Conservation (phyloP, 2,113 vertebrate species). For the Lepus americanus region DNA sequence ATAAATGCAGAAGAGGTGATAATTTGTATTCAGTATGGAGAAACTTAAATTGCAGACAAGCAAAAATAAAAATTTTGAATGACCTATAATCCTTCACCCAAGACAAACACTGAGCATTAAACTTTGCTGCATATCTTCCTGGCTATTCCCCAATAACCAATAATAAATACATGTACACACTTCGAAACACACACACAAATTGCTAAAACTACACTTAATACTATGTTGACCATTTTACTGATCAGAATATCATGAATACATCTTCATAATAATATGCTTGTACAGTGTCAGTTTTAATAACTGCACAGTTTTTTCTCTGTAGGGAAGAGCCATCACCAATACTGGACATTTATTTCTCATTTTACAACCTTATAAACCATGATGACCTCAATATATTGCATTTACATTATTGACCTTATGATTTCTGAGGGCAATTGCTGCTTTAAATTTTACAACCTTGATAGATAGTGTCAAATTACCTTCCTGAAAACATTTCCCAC, state of each 20-base stretch:
- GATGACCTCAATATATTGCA: neutral
- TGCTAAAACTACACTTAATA: neutral
- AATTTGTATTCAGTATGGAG: constrained; percentile 11
- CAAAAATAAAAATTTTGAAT: constrained; percentile 34
- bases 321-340: neutral
- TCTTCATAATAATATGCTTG: neutral
- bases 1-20: neutral
- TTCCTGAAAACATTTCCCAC: neutral
- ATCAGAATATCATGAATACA: neutral
- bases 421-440: neutral
- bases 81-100: neutral
- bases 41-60: constrained; percentile 3
- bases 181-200: constrained; percentile 1
- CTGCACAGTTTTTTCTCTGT: constrained; percentile 12
- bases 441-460: constrained; percentile 1
- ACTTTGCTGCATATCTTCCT: neutral
- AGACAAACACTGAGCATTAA: constrained; percentile 12
- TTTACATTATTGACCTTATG: neutral
- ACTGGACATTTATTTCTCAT: constrained; percentile 36
- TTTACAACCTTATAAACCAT: constrained; percentile 4
- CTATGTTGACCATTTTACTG: neutral
- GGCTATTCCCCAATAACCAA: neutral
- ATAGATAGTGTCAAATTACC: neutral
- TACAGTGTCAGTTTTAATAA: neutral
- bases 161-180: neutral